Base-by-base conservation (phyloP, 37 sponge, comb jelly and placozoan species). In the Amphimedon queenslandica region DNA sequence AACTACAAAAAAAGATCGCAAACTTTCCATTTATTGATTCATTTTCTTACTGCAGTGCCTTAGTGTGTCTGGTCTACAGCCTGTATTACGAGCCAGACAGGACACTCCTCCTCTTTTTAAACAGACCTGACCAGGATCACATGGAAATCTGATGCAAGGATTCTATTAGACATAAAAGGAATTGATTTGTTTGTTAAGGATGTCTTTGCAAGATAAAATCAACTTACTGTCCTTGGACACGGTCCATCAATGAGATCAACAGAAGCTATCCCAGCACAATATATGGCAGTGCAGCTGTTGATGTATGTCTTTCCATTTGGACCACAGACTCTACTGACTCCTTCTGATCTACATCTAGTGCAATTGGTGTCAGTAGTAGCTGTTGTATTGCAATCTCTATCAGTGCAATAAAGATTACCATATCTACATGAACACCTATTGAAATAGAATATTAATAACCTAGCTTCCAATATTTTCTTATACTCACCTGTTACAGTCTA, bases 351-450 rank as follows among this genome's bases (percentile, higher is more conserved):
- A 41, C 83, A 83, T 11, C 40, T 13, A 1, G 56, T 28, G 27
- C 76, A 75, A 20, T 20, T 28, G 20, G 29, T 38, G 37, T 83
- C 71, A 8, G 25, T 31, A 0, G 42, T 38, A 8, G 20, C 36
- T 4, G 2, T 37, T 21, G 37, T 40, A 35, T 27, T 29, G 38
- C 76, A 75, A 0, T n/a, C 34, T 5, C 27, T 20, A 2, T 35
- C 40, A 18, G 83, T 83, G 40, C 83, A 83, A 4, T 28, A 20
- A 38, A 71, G 29, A 6, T 21, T 27, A 20, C 83, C 83, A 83
- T 75, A 64, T 2, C 69, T 39, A 58, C 83, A 83, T 13, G 65
- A 37, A 61, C 83, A 83, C 35, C 36, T 75, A 63, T 82, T 75
- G 56, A 63, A n/a, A n/a, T n/a, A n/a, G n/a, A n/a, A n/a, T n/a